Base-by-base conservation (phyloP, 1,140 invertebrate species). In the Philotrypesis tridentata region DNA sequence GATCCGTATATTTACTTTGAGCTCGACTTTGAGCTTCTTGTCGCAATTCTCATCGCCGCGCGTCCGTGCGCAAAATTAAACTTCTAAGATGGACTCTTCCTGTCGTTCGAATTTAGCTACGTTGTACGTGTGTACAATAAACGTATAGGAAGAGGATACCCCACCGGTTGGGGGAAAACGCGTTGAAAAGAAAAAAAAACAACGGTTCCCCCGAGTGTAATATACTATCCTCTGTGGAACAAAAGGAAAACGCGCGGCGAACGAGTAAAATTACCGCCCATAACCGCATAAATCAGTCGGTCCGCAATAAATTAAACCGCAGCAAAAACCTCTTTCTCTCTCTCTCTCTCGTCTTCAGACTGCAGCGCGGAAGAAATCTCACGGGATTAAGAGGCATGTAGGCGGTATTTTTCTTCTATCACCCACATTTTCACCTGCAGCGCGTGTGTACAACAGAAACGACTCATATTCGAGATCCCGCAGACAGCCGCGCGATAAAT, bases 221-320 rank as follows among this genome's bases (percentile, higher is more conserved):
- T 48, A 17, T 14, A 48, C 5, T 17, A 7, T 55, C 48, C 21
- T 55, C 1, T 2, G 4, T 1, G 17, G 6, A 55, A 55, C 48
- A n/a, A 55, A 55, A 55, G 6, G n/a, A 55, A 55, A n/a, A 11
- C 21, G 48, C n/a, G n/a, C n/a, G n/a, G 40, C 40, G 17, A 74
- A 61, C 72, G 60, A 74, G 60, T 21, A 63, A 75, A 75, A 75
- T 75, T 60, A 33, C 73, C 73, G 55, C 29, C 73, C 23, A 37
- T 63, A 60, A 75, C 29, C 55, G 29, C 55, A 63, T 63, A 74
- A 74, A 61, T 74, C 72, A 74, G 17, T 4, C 17, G n/a, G 14
- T 27, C 55, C 37, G 17, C 48, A 8, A 75, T 75, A 63, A 75
- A 63, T 63, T 60, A 61, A 55, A 31, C 48, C 25, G 27, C 48